Percentiles rank a stretch among this genome's conserved stretches.
Evolutionary conservation across 2,797 vertebrate species (phyloP).

Genomic region (Pampus argenteus): DNA sequence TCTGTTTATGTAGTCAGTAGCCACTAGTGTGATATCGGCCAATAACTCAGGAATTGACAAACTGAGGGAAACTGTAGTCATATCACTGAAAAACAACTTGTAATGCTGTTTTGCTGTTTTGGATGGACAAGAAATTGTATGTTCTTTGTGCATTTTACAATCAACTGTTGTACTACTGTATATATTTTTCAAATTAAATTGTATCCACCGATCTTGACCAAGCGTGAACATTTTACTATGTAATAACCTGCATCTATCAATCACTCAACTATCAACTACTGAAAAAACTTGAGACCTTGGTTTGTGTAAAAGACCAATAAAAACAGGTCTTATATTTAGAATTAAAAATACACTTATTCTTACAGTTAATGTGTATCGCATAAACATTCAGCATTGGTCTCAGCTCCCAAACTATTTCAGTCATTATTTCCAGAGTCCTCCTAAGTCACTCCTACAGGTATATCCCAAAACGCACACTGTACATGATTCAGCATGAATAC

Average conservation of each 20-base stretch:
- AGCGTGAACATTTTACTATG: neutral
- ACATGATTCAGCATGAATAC: neutral
- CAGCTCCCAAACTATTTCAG: no score
- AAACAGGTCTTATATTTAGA: neutral
- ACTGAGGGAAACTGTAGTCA: neutral
- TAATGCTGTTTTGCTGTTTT: no score
- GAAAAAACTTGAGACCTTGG: constrained; percentile 39
- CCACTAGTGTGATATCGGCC: neutral
- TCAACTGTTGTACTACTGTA: neutral
- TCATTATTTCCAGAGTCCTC: no score
- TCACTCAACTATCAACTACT: constrained; percentile 7
- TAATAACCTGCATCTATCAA: neutral
- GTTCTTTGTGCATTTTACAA: neutral
- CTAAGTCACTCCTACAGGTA: no score
- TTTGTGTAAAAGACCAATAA: constrained; percentile 24
- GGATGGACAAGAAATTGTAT: neutral
- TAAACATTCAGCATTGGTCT: neutral
- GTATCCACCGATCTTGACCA: neutral
- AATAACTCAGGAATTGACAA: constrained; percentile 14
- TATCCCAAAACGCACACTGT: neutral
- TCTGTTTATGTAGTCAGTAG: neutral
- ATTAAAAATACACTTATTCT: no score
- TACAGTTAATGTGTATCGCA: no score
- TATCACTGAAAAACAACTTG: neutral
- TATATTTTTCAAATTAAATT: neutral